Conservation (phyloP, 2,797 vertebrate genomes). For the Parotocinclus haroldoi region DNA sequence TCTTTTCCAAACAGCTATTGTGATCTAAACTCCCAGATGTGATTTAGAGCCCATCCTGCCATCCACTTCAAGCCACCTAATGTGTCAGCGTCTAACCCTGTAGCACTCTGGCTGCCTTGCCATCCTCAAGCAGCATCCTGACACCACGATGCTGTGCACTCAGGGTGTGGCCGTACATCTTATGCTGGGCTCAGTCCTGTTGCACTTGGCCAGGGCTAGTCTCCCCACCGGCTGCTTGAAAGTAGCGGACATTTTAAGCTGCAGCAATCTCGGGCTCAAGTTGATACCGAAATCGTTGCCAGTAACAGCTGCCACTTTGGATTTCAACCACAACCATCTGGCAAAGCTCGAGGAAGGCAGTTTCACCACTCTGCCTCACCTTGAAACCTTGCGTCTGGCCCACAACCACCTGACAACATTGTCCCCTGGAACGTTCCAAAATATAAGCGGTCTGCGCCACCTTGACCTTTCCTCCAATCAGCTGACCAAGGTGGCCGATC, state of each 20-base stretch:
- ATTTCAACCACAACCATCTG: slow-evolving; percentile 86
- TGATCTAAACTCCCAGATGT: background rate
- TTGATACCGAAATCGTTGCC: slow-evolving; percentile 69
- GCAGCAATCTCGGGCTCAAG: slow-evolving; percentile 67
- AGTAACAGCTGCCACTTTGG: slow-evolving; percentile 67
- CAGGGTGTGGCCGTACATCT: slow-evolving; percentile 53
- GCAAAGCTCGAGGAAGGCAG: slow-evolving; percentile 61
- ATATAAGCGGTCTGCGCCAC: slow-evolving; percentile 73
- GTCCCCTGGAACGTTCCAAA: slow-evolving; percentile 69
- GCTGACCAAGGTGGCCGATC: slow-evolving; percentile 66
- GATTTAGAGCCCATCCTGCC: background rate
- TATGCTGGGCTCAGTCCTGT: slow-evolving; percentile 58
- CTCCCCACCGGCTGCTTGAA: slow-evolving; percentile 77
- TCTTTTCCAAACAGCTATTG: background rate
- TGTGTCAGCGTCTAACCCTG: slow-evolving; percentile 16
- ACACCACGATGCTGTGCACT: slow-evolving; percentile 55
- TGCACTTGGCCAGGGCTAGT: slow-evolving; percentile 29
- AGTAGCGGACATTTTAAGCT: slow-evolving; percentile 87
- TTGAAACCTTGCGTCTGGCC: slow-evolving; percentile 73
- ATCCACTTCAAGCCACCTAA: background rate
- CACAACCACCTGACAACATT: slow-evolving; percentile 78
- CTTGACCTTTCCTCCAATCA: slow-evolving; percentile 90
- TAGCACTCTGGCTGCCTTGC: slow-evolving; percentile 44
- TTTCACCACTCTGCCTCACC: slow-evolving; percentile 71
- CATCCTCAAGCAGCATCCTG: slow-evolving; percentile 42